Percentiles rank a stretch among this genome's conserved stretches.
Conservation (phyloP, 2,888 invertebrate species). For the Mythimna impura region DNA sequence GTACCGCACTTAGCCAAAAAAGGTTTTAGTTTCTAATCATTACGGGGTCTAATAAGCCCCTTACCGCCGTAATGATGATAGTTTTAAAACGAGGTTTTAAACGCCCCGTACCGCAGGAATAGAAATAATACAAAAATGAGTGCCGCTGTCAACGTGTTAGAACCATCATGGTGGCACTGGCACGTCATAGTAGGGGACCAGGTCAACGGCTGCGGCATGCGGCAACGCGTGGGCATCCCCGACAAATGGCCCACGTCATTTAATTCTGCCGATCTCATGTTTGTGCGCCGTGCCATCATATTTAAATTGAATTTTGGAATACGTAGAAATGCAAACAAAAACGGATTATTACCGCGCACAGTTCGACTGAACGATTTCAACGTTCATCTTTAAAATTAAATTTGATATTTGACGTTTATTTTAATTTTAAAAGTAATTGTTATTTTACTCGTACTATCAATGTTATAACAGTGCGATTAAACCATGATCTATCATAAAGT, state of each 20-base stretch:
- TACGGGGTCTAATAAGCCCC: too few relatives aligned
- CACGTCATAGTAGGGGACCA: constrained; percentile 1
- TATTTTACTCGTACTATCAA: constrained; percentile 22
- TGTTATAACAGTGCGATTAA: constrained; percentile 23
- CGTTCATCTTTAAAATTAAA: constrained; percentile 78
- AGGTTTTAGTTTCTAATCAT: too few relatives aligned
- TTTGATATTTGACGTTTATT: constrained; percentile 65
- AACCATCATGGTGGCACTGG: neutral
- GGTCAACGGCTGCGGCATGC: constrained; percentile 68
- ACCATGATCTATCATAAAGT: constrained; percentile 17
- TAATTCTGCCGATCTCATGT: constrained; percentile 89
- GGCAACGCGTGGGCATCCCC: constrained; percentile 75
- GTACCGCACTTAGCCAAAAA: too few relatives aligned
- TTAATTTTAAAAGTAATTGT: constrained; percentile 55
- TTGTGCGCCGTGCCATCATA: constrained; percentile 86
- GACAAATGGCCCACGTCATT: constrained; percentile 87
- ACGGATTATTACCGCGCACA: constrained; percentile 76
- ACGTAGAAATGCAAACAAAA: constrained; percentile 82
- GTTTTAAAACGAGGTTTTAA: too few relatives aligned
- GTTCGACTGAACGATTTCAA: constrained; percentile 72
- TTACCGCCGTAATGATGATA: too few relatives aligned
- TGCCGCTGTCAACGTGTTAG: neutral
- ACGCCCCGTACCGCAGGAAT: too few relatives aligned
- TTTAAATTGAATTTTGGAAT: constrained; percentile 88
- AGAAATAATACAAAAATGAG: too few relatives aligned